Evolutionary conservation across 2,113 vertebrate genomes (phyloP).

Genomic region (Passer domesticus): DNA sequence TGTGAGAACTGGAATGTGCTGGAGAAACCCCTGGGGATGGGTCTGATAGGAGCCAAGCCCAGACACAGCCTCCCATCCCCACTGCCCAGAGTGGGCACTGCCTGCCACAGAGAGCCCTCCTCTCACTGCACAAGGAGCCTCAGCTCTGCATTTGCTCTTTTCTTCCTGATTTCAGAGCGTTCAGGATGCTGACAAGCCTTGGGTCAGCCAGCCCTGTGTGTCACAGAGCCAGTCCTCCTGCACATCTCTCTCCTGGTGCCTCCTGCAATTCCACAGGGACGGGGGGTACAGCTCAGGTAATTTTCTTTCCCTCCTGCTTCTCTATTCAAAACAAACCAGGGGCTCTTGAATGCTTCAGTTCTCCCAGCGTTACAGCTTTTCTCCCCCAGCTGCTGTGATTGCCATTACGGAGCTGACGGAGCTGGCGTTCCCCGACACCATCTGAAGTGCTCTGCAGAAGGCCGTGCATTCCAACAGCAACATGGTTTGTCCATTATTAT

Average conservation of each 20-base stretch:
- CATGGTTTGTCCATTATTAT: background rate
- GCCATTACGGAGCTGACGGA: background rate
- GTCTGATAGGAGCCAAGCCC: background rate
- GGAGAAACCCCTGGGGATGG: background rate
- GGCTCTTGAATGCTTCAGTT: background rate
- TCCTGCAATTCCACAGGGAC: background rate
- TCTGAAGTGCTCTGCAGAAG: background rate
- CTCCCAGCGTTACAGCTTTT: background rate
- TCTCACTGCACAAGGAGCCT: background rate
- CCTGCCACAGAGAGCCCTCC: background rate
- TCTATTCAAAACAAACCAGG: background rate
- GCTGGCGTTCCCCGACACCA: background rate
- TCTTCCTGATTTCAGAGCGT: background rate
- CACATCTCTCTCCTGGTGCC: background rate
- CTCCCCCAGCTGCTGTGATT: background rate
- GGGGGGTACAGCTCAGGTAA: background rate
- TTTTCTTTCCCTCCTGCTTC: background rate
- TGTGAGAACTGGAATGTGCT: background rate
- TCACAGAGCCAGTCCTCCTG: fast-evolving
- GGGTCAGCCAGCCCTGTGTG: fast-evolving
- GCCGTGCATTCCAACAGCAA: background rate
- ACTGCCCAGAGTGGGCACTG: background rate
- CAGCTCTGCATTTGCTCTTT: background rate
- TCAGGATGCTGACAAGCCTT: fast-evolving
- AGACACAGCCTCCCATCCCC: background rate